These are phyloP conservation scores for Agrochola lota DNA, from an alignment of 2,888 invertebrate species.

Conservation along the genomic window DNA sequence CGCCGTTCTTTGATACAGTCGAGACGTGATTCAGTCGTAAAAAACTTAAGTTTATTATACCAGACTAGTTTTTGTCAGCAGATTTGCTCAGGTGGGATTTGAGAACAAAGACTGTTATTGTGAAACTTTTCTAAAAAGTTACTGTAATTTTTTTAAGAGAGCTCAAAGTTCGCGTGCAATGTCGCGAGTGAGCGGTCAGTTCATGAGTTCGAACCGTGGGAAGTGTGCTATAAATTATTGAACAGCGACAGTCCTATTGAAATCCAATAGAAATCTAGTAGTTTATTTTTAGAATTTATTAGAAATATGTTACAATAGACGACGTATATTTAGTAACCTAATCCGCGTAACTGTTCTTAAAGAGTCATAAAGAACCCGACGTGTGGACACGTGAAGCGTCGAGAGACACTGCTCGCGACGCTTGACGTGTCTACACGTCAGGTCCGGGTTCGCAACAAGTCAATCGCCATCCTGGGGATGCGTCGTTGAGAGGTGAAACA, in stretches of 20 bases:
- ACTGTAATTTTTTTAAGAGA: neutral
- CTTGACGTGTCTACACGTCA: no score
- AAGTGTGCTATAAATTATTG: neutral
- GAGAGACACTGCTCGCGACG: no score
- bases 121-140: neutral
- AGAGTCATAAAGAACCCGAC: no score
- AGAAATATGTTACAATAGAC: no score
- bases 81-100: slow-evolving; percentile 24
- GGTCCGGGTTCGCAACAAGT: no score
- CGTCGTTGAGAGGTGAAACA: no score
- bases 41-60: slow-evolving; percentile 29
- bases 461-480: no score
- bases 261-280: neutral
- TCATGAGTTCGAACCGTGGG: neutral
- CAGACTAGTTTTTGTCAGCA: slow-evolving; percentile 30
- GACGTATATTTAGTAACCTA: no score
- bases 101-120: neutral
- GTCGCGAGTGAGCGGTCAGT: no score
- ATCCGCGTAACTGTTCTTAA: no score
- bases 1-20: slow-evolving; percentile 7
- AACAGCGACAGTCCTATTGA: neutral
- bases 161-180: neutral
- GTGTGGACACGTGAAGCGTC: no score
- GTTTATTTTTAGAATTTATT: no score
- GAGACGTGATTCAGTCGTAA: slow-evolving; percentile 29